Base-by-base conservation (phyloP, 2,797 vertebrate species). In the Notolepis coatsorum region DNA sequence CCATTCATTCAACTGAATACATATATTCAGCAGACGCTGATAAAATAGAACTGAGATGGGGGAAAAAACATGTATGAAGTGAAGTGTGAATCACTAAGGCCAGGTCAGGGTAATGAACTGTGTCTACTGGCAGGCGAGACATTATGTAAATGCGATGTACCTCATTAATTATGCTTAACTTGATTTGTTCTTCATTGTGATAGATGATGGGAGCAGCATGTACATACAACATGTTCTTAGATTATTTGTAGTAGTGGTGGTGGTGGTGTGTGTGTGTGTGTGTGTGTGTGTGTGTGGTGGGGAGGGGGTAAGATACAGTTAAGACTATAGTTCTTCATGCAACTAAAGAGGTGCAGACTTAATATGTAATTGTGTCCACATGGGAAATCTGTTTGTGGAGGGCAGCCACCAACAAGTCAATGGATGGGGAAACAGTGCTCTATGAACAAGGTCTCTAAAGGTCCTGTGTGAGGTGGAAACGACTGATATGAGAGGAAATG, bases 381-480 rank as follows among this genome's bases (percentile, higher is more conserved):
- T n/a, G n/a, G n/a, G n/a, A n/a, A n/a, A n/a, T n/a, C n/a, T n/a
- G n/a, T n/a, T n/a, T n/a, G n/a, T n/a, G n/a, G n/a, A n/a, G n/a
- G n/a, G n/a, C n/a, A n/a, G n/a, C n/a, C n/a, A n/a, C n/a, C n/a
- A n/a, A n/a, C n/a, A n/a, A n/a, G n/a, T n/a, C n/a, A n/a, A n/a
- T n/a, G n/a, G n/a, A n/a, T n/a, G n/a, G n/a, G n/a, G n/a, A n/a
- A n/a, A n/a, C n/a, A n/a, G n/a, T n/a, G n/a, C n/a, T n/a, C n/a
- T n/a, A n/a, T n/a, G n/a, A 68, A 74, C 80, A 71, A 69, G 58
- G 66, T 65, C 78, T 77, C n/a, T n/a, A n/a, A 65, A 88, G 86
- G 84, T 89, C 86, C 86, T 81, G 82, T 88, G 82, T 84, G 84
- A 84, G 85, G 65, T 61, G 52, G 31, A 48, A 59, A 41, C 51